phyloP scores from a whole-genome alignment of 2,888 invertebrate species.

The Nudaria mundana region DNA sequence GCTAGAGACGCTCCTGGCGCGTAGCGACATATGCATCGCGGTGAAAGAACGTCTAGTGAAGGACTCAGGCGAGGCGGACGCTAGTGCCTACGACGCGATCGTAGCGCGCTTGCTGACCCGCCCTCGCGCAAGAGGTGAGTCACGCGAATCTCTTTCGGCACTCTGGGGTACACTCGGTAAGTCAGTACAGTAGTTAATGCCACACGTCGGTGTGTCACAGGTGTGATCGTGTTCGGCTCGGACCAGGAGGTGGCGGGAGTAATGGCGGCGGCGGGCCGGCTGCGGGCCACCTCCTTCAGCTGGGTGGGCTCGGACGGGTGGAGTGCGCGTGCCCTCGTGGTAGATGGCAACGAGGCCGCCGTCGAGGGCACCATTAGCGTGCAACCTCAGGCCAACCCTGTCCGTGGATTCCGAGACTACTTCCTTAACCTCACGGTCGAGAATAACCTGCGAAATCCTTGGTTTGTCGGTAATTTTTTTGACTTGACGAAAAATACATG shows the following conservation, averaged over 20 bases:
- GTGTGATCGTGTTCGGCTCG: slow-evolving; percentile 96
- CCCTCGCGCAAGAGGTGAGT: slow-evolving; percentile 90
- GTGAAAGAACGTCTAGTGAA: slow-evolving; percentile 96
- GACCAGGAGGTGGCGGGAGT: slow-evolving; percentile 98
- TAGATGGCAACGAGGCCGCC: slow-evolving; percentile 92
- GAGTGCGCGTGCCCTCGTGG: slow-evolving; percentile 93
- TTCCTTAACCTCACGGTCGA: slow-evolving; percentile 92
- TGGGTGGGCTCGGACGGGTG: slow-evolving; percentile 99
- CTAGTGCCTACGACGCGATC: slow-evolving; percentile 92
- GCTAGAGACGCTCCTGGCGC: slow-evolving; percentile 90
- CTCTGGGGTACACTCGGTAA: too few species aligned
- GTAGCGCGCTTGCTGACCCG: slow-evolving; percentile 90
- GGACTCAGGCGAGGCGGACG: slow-evolving; percentile 96
- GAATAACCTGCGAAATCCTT: slow-evolving; percentile 94
- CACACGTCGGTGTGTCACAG: slow-evolving; percentile 71
- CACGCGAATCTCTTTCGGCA: too few species aligned
- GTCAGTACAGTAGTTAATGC: too few species aligned
- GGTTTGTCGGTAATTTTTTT: slow-evolving; percentile 91
- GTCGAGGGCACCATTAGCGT: slow-evolving; percentile 90
- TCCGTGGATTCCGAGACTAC: slow-evolving; percentile 92
- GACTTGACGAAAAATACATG: neutral
- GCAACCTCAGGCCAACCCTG: slow-evolving; percentile 95
- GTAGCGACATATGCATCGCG: slow-evolving; percentile 94
- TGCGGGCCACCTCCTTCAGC: slow-evolving; percentile 92
- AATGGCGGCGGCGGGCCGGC: slow-evolving; percentile 93